Evolutionary conservation across 2,797 vertebrate species (phyloP).

Genomic region (Dendrocincla tyrannina): DNA sequence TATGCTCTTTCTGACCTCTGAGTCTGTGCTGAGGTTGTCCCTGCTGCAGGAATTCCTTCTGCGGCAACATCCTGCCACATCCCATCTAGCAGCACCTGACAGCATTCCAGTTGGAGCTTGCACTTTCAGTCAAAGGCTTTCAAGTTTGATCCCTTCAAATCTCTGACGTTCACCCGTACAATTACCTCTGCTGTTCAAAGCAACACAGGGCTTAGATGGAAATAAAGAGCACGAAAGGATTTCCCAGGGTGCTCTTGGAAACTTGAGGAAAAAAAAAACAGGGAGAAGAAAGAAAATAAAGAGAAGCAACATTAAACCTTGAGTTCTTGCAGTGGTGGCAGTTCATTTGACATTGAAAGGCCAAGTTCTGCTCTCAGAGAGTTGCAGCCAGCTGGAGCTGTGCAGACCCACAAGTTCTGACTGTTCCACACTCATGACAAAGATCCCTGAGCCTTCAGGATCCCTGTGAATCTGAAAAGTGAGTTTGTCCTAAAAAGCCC

Average conservation of each 20-base stretch:
- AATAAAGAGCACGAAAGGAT: slow-evolving; percentile 61
- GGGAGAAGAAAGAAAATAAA: not conserved
- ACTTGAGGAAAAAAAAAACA: not conserved
- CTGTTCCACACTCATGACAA: fast-evolving
- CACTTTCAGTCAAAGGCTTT: slow-evolving; percentile 57
- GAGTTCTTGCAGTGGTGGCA: not conserved
- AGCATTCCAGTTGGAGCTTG: slow-evolving; percentile 66
- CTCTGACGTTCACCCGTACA: slow-evolving; percentile 61
- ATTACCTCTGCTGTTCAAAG: slow-evolving; percentile 66
- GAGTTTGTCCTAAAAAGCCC: not conserved
- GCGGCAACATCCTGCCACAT: not conserved
- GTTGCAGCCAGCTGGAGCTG: not conserved
- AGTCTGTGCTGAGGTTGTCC: not conserved
- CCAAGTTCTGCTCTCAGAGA: not conserved
- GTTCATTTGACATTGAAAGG: not conserved
- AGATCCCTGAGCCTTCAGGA: not conserved
- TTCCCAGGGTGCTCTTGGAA: slow-evolving; percentile 52
- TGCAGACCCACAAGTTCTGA: not conserved
- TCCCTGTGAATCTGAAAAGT: not conserved
- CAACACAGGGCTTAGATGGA: slow-evolving; percentile 54
- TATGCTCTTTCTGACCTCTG: not conserved
- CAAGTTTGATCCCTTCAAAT: slow-evolving; percentile 71
- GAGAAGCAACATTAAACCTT: not conserved
- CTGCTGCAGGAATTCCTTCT: not conserved
- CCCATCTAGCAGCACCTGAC: slow-evolving; percentile 31